Base-by-base conservation (phyloP, 2,113 vertebrate species). In the Cebidichthys violaceus region DNA sequence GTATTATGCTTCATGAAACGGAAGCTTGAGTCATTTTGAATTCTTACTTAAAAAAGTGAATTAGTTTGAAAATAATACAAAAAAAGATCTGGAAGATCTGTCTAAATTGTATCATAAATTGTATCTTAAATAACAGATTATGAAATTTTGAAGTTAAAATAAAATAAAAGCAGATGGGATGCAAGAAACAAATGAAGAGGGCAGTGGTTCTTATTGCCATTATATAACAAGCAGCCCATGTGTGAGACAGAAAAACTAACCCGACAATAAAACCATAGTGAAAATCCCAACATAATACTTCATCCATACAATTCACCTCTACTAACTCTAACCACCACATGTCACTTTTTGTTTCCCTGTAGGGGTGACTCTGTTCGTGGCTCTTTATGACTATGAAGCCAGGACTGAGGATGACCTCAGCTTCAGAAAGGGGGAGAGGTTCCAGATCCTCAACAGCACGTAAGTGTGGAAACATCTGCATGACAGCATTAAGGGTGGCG, bases 381-480 rank as follows among this genome's bases (percentile, higher is more conserved):
- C 98, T 29, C 97, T 99, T 81, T 99, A 99, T 60, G 98, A 99
- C 94, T 99, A 99, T 55, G 98, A 99, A 88, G 98, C 98, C 80
- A 94, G 98, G 93, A 99, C 98, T 0, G 98, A 99, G 94, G 98
- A 99, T 94, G 98, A 99, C 93, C 96, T 99, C 93, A 99, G 97
- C 95, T 99, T 99, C 95, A 96, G 98, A 87, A 99, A 99, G 95
- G 98, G 98, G 94, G 98, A 99, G 94, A 97, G 99, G 92, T 99
- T 99, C 92, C 98, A 99, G 89, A 99, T 99, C 95, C 94, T 99
- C 90, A 99, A 99, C 93, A 99, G 97, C 97, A 99, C 98, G 98
- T 99, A 97, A 99, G 98, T 97, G 88, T 88, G 61, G 75, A 85
- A 79, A 76, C 81, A 90, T 91, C 75, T 80, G 81, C 22, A 79